phyloP scores from a whole-genome alignment of 2,888 invertebrate genomes.

The Neria commutata region DNA sequence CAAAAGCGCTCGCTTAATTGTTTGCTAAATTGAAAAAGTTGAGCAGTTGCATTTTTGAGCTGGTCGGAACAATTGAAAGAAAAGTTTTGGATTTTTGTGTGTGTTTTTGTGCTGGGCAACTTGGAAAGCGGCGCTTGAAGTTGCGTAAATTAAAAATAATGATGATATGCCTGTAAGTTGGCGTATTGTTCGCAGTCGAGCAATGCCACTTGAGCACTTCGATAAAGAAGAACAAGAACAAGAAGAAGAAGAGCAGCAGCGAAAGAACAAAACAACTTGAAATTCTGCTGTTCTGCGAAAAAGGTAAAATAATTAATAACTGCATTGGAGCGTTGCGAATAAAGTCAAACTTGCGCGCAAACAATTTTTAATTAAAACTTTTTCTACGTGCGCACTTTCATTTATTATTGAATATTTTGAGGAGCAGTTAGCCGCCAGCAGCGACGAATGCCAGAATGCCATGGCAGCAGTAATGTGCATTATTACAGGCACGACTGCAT shows the following conservation, averaged over 20 bases:
- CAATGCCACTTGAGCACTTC: no score
- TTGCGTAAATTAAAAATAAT: slow-evolving; percentile 6
- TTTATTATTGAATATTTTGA: no score
- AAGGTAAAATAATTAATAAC: slow-evolving; percentile 3
- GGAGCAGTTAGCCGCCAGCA: no score
- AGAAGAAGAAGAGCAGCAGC: neutral
- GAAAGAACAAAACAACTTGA: no score
- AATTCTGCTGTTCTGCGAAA: neutral
- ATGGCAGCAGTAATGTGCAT: no score
- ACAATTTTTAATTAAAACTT: no score
- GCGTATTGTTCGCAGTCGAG: no score
- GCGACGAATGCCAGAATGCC: no score
- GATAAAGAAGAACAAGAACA: no score
- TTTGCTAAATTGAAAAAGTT: slow-evolving; percentile 54
- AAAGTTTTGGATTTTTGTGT: neutral
- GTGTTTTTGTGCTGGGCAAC: neutral
- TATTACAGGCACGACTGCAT: no score
- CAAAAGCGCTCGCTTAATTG: slow-evolving; percentile 56
- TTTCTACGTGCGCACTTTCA: no score
- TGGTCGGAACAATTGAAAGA: neutral
- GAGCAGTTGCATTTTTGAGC: slow-evolving; percentile 31
- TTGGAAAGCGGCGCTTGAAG: neutral
- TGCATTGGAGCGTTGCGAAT: slow-evolving; percentile 9
- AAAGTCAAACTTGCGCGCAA: slow-evolving; percentile 1
- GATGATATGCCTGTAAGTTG: neutral